A percentile compares a stretch with the other conserved stretches of the same genome.
phyloP scores from a whole-genome alignment of 2,888 invertebrate genomes.

The Hydriomena furcata region DNA sequence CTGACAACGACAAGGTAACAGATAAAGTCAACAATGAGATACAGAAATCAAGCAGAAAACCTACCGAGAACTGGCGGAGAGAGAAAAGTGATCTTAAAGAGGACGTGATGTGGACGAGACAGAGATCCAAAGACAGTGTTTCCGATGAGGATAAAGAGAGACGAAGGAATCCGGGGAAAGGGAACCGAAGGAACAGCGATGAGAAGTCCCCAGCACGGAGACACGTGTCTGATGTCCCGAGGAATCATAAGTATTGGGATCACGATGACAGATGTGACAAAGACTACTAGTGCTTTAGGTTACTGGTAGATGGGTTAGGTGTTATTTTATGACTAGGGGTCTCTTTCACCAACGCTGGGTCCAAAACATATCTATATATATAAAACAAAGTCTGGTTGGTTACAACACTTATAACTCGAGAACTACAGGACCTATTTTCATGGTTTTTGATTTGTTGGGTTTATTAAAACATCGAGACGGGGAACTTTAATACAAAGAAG shows the following conservation, averaged over 20 bases:
- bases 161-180: conserved; percentile 44
- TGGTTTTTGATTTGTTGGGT: too few relatives aligned
- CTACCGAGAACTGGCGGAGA: conserved; percentile 69
- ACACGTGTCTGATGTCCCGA: conserved; percentile 69
- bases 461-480: too few relatives aligned
- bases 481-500: too few relatives aligned
- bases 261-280: conserved; percentile 76
- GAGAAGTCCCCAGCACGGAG: conserved; percentile 55
- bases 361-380: too few relatives aligned
- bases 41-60: conserved; percentile 57
- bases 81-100: conserved; percentile 60
- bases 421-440: too few relatives aligned
- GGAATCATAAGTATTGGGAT: conserved; percentile 76
- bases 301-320: not conserved
- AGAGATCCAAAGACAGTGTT: conserved; percentile 63
- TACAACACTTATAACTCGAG: too few relatives aligned
- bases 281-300: conserved; percentile 64
- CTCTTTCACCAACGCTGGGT: too few relatives aligned
- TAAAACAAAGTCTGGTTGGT: too few relatives aligned
- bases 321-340: too few relatives aligned
- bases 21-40: conserved; percentile 67
- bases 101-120: conserved; percentile 63
- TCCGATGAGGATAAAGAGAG: conserved; percentile 50
- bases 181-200: conserved; percentile 57
- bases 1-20: conserved; percentile 37